These are phyloP conservation scores for Megaceryle alcyon DNA, from an alignment of 2,797 vertebrate species.

Conservation along the genomic window DNA sequence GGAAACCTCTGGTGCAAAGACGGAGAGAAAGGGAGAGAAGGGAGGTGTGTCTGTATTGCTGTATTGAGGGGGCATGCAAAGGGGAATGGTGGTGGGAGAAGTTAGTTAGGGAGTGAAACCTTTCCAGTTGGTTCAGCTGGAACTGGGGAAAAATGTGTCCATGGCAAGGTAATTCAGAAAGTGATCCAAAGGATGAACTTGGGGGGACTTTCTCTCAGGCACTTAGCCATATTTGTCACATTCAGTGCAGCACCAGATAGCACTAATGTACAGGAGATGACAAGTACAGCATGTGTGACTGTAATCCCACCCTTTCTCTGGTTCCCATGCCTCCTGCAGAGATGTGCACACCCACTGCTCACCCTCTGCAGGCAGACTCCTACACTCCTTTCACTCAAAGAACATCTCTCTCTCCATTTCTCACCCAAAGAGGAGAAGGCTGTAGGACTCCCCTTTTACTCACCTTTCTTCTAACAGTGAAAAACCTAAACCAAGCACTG, in stretches of 20 bases:
- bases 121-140: not conserved
- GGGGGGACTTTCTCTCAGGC: not conserved
- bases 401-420: not conserved
- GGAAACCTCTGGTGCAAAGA: not conserved
- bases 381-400: not conserved
- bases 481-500: not conserved
- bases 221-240: fast-evolving
- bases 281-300: fast-evolving
- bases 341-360: too few relatives aligned
- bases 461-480: not conserved
- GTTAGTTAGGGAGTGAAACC: not conserved
- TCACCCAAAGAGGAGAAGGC: not conserved
- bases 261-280: not conserved
- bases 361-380: not conserved
- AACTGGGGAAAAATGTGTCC: not conserved
- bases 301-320: not conserved
- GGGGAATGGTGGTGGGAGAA: not conserved
- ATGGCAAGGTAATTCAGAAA: not conserved
- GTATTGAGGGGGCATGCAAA: not conserved
- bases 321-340: not conserved
- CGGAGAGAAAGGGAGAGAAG: not conserved
- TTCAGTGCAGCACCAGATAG: not conserved
- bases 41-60: not conserved
- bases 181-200: not conserved
- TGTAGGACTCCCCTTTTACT: not conserved